These are phyloP conservation scores for Nemotelus nigrinus DNA, from an alignment of 2,888 invertebrate genomes.

Conservation along the genomic window DNA sequence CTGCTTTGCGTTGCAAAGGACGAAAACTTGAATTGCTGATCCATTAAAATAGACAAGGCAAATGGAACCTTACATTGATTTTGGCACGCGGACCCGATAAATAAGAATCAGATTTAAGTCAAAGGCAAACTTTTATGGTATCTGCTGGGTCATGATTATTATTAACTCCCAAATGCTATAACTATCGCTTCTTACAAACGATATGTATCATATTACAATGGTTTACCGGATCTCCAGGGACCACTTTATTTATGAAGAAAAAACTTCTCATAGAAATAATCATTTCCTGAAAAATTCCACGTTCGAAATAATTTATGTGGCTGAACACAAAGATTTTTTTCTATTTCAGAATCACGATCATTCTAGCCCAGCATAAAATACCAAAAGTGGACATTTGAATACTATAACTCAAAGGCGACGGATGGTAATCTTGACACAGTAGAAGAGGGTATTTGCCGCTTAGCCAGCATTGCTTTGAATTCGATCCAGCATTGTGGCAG, in stretches of 20 bases:
- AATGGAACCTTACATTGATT: no score
- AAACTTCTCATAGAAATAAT: background rate
- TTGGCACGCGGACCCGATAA: no score
- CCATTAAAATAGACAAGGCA: no score
- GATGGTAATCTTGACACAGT: slow-evolving; percentile 39
- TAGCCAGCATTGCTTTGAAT: slow-evolving; percentile 12
- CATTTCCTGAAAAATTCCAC: slow-evolving; percentile 27
- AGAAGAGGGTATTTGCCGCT: slow-evolving; percentile 27
- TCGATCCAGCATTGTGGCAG: slow-evolving; percentile 9
- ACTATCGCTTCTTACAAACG: no score
- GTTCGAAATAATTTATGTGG: slow-evolving; percentile 27
- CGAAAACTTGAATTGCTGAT: no score
- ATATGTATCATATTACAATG: background rate
- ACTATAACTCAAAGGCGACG: slow-evolving; percentile 35
- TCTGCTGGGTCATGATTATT: no score
- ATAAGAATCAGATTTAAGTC: no score
- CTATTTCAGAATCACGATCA: slow-evolving; percentile 28
- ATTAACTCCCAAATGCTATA: no score
- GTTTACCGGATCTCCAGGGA: background rate
- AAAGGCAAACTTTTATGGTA: no score
- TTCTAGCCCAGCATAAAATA: slow-evolving; percentile 33
- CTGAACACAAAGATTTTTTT: slow-evolving; percentile 1
- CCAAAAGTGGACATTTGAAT: slow-evolving; percentile 42
- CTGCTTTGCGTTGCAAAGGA: no score
- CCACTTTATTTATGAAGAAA: slow-evolving; percentile 26